Evolutionary conservation across 30 jellyfish, hydroid and myxozoan genomes (phyloP), one percentile per base, ranked within the genome.

Genomic region (Sanderia malayensis): DNA sequence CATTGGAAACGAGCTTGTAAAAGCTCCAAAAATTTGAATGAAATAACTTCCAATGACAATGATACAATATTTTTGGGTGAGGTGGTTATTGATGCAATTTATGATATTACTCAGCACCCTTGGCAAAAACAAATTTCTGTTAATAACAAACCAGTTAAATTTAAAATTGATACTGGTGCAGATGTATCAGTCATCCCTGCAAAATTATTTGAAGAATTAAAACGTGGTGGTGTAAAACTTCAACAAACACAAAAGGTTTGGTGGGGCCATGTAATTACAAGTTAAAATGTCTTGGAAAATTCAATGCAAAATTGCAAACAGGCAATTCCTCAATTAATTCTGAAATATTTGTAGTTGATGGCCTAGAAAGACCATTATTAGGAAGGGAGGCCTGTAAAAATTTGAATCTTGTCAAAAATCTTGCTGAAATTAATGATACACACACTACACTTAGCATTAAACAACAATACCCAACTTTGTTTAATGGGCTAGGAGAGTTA

Each of bases 1-100:
- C 85, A 49, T 57, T 73, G 85, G 85, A 44, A 73, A 52, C 27
- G 33, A 55, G 23, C 61, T 53, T 73, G 65, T 69, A 70, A 47
- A 59, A 20, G 10, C 9, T n/a, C n/a, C n/a, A 20, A 57, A 57
- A 24, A 6, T 57, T 6, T 57, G 31, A 20, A 8, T 6, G 68
- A 57, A 19, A 57, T 57, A 20, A 6, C 6, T 9, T 4, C 21
- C 6, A 19, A 20, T 24, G 34, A 47, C 46, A 1, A 22, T 28
- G n/a, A 70, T 8, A 53, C 25, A 28, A 44, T 46, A 57, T 46
- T 22, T 70, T n/a, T 20, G 4, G 83, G 71, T 13, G 72, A 46
- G 46, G 32, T 70, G 23, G 32, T 17, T 46, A 70, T 70, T 25
- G 31, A n/a, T 57, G n/a, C 8, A 57, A 24, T 62, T 29, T 41